Base-by-base conservation (phyloP, 2,797 vertebrate genomes). In the Lutra lutra region DNA sequence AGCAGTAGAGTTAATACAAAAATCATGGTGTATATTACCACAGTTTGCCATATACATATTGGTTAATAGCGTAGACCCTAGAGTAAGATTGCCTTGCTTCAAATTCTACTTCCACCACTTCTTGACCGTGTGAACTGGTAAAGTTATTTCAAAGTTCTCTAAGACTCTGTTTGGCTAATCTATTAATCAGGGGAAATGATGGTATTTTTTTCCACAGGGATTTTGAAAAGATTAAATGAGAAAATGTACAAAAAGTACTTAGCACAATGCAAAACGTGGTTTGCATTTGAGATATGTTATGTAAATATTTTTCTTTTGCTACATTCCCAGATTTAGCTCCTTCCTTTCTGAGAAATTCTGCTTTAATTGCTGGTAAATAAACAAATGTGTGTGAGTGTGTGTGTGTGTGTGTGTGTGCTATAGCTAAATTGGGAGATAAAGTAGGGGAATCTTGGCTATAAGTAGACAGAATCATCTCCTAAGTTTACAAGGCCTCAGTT, bases 221-320 rank as follows among this genome's bases (percentile, higher is more conserved):
- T 86, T 88, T 94, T 75, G 54, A 60, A 83, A 96, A 92, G 46
- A 82, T 90, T 62, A 89, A 79, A 80, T 66, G 64, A 79, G 73
- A 89, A 96, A 91, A 80, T n/a, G 3, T 60, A 62, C 4, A 0
- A 60, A 62, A 95, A 86, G 25, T 66, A 75, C 38, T 79, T 70
- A 87, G 62, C 58, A 96, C n/a, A 78, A 60, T 60, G 18, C 43
- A 93, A 43, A 40, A 56, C 40, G n/a, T 32, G 35, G 32, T 51
- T 78, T 94, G 72, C 27, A 58, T 62, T 94, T 48, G 51, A 80
- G 91, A 89, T 62, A 62, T 23, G 10, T 70, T 58, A 23, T 32
- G 6, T 73, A 94, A 93, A 90, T 85, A 72, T 91, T 89, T 95
- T 78, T 70, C 56, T 79, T 83, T 93, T 96, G 77, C 51, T 88